Evolutionary conservation across 2,888 invertebrate species (phyloP).

Genomic region (Nephrotoma flavescens): DNA sequence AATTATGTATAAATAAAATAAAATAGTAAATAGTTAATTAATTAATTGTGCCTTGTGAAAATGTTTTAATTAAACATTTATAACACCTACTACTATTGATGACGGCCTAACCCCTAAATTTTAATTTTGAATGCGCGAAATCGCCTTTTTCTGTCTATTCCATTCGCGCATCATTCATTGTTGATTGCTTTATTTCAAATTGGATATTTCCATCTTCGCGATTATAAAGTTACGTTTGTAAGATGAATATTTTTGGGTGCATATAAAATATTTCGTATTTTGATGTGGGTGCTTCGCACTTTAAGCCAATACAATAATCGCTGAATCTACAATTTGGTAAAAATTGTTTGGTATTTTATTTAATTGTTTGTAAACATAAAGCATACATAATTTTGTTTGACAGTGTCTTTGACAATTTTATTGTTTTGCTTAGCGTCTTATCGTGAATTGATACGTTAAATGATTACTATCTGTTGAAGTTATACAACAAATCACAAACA

Average conservation of each 20-base stretch:
- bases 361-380: no score
- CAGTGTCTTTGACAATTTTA: no score
- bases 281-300: background rate
- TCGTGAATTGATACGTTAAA: no score
- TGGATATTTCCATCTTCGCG: background rate
- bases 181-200: background rate
- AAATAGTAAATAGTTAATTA: background rate
- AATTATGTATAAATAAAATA: slow-evolving; percentile 27
- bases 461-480: no score
- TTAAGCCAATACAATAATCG: no score
- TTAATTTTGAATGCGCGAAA: background rate
- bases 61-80: background rate
- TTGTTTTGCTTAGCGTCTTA: no score
- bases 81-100: background rate
- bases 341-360: no score
- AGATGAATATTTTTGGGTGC: background rate
- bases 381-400: no score
- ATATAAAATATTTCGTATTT: background rate
- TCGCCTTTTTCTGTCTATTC: background rate
- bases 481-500: no score
- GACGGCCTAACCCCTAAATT: background rate
- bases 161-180: background rate
- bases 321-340: no score
- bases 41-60: background rate
- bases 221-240: background rate